Conservation (phyloP, 1,140 invertebrate genomes). For the Penaeus japonicus region DNA sequence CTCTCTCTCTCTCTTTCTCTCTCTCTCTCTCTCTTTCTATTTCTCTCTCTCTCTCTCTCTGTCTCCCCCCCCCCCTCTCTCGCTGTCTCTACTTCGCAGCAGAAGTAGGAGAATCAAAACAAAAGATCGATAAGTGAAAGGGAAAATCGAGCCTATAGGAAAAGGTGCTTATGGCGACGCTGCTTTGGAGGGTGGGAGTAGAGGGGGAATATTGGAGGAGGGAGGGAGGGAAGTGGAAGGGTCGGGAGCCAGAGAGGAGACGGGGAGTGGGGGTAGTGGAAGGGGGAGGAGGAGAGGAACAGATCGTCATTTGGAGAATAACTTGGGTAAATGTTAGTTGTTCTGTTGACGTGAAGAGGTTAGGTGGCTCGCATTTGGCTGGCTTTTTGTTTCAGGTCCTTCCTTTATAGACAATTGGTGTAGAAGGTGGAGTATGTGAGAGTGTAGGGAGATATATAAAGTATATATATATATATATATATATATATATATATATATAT, state of each 20-base stretch:
- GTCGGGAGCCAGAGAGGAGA: background rate
- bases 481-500: background rate
- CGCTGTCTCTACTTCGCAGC: background rate
- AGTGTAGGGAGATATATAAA: background rate
- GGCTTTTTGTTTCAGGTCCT: too few relatives aligned
- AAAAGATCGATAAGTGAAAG: background rate
- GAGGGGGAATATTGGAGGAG: too few relatives aligned
- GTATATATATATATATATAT: background rate
- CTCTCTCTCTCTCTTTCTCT: background rate
- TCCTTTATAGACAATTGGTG: too few relatives aligned
- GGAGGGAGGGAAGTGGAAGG: background rate
- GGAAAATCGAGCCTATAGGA: background rate
- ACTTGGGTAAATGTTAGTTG: too few relatives aligned
- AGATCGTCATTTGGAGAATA: too few relatives aligned
- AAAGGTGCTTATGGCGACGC: background rate
- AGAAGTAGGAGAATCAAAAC: too few relatives aligned
- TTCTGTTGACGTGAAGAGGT: too few relatives aligned
- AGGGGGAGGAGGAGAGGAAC: background rate
- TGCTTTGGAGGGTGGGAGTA: background rate
- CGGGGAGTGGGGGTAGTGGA: background rate
- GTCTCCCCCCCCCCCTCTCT: background rate
- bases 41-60: background rate
- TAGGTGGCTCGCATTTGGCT: too few relatives aligned
- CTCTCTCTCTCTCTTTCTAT: background rate
- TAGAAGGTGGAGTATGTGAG: background rate